A percentile compares a stretch with the other conserved stretches of the same genome.
These are phyloP conservation scores for Agelaius phoeniceus DNA, from an alignment of 2,113 vertebrate species.

Conservation along the genomic window DNA sequence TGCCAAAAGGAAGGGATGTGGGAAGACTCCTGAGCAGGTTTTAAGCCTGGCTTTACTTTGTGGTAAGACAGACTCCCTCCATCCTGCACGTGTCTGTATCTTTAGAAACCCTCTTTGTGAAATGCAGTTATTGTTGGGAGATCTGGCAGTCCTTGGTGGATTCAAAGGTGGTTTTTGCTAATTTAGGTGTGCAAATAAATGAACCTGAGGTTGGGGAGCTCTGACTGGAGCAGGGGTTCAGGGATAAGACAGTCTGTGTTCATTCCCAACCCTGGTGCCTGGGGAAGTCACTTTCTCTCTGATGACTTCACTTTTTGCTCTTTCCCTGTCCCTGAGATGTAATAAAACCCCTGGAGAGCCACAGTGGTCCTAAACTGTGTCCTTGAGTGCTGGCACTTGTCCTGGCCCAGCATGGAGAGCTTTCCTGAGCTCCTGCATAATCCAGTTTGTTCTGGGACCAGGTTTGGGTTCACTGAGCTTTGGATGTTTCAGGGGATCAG, in stretches of 20 bases:
- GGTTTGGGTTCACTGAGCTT: not conserved
- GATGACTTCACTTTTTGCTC: not conserved
- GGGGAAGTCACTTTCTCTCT: not conserved
- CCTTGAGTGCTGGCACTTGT: not conserved
- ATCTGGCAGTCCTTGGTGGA: not conserved
- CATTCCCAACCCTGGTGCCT: not conserved
- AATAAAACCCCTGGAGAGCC: not conserved
- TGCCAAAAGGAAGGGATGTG: not conserved
- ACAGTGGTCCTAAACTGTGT: accelerated
- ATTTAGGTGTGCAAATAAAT: not conserved
- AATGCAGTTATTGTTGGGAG: not conserved
- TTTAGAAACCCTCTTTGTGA: not conserved
- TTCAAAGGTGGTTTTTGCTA: not conserved
- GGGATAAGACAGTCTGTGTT: not conserved
- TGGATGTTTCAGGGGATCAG: not conserved
- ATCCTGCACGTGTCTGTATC: accelerated
- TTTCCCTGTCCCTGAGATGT: not conserved
- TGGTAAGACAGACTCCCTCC: not conserved
- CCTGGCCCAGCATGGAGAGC: not conserved
- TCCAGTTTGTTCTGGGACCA: not conserved
- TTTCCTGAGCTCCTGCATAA: not conserved
- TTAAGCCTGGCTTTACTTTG: not conserved
- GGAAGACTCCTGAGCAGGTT: not conserved
- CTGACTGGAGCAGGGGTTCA: not conserved
- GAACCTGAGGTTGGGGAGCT: not conserved